Base-by-base conservation (phyloP, 37 sponge, comb jelly and placozoan species). In the Cliona cf. orientalis region DNA sequence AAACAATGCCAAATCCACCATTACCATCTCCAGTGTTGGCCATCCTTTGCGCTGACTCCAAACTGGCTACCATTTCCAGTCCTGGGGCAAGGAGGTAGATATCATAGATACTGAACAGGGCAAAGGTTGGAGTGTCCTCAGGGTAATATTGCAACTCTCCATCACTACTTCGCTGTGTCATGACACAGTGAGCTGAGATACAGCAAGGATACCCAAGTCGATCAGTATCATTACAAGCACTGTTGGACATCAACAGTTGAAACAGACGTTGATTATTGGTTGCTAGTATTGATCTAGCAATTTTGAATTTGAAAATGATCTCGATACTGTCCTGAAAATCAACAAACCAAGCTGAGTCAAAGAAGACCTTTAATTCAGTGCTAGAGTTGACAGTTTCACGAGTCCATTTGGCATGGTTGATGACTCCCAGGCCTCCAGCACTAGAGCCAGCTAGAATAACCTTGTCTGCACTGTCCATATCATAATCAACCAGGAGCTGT, bases 261-360 rank as follows among this genome's bases (percentile, higher is more conserved):
- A 63, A 0, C 0, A 82, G 72, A 14, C 45, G 35, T 1, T 12
- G 28, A 21, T 11, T 32, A n/a, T n/a, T n/a, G n/a, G n/a, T n/a
- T n/a, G n/a, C n/a, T n/a, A n/a, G n/a, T 0, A 40, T 12, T 4
- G 40, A 34, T 14, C 46, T 40, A 21, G 41, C 46, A 2, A 11
- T 33, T 11, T 42, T 3, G 0, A 40, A 58, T 39, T 42, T 38
- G 41, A 75, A 74, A 2, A 71, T 9, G 38, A 29, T 43, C 2
- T 42, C n/a, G 42, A 70, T 53, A 59, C 43, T 79, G 26, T 76
- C 82, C 7, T 83, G 88, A 44, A 96, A 96, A 40, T 96, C 85
- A 36, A 96, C 82, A 33, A 96, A 96, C 97, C 97, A 96, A 25
- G 91, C 49, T 0, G 97, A 96, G 56, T 96, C 97, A 0, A 66